Conservation (phyloP, 1,140 invertebrate genomes). For the Aporrectodea caliginosa region DNA sequence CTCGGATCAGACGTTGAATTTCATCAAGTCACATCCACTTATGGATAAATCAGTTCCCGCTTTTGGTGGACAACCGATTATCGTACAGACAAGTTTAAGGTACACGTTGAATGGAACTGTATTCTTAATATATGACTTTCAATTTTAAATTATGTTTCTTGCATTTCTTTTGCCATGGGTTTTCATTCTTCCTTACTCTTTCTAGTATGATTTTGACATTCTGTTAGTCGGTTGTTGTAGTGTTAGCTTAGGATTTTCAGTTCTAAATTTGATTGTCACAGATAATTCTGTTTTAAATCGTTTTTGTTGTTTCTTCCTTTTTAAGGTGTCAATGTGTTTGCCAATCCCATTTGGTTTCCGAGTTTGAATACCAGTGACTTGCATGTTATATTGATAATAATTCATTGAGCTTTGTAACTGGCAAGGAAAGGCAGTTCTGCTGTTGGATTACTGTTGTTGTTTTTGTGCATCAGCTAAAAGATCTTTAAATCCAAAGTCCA, state of each 20-base stretch:
- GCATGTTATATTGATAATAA: too few species aligned
- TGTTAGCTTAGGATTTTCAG: neutral
- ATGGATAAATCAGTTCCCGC: constrained; percentile 91
- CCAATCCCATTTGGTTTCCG: too few species aligned
- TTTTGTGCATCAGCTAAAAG: too few species aligned
- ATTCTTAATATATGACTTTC: neutral
- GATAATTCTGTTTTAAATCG: too few species aligned
- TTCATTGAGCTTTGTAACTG: too few species aligned
- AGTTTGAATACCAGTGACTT: too few species aligned
- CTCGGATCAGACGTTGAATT: constrained; percentile 83
- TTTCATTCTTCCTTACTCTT: neutral
- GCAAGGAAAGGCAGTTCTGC: too few species aligned
- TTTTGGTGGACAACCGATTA: constrained; percentile 81
- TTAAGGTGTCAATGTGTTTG: too few species aligned
- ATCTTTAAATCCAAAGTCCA: too few species aligned
- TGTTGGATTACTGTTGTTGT: too few species aligned
- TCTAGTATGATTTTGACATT: neutral
- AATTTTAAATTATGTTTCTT: neutral
- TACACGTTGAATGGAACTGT: constrained; percentile 17
- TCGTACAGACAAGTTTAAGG: constrained; percentile 80
- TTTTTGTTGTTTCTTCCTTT: too few species aligned
- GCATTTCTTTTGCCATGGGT: neutral
- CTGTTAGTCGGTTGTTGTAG: neutral
- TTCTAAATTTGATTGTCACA: neutral
- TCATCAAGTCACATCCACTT: constrained; percentile 88